Evolutionary conservation across 2,113 vertebrate genomes (phyloP), one percentile per base, ranked within the genome.

Genomic region (Pholis gunnellus): DNA sequence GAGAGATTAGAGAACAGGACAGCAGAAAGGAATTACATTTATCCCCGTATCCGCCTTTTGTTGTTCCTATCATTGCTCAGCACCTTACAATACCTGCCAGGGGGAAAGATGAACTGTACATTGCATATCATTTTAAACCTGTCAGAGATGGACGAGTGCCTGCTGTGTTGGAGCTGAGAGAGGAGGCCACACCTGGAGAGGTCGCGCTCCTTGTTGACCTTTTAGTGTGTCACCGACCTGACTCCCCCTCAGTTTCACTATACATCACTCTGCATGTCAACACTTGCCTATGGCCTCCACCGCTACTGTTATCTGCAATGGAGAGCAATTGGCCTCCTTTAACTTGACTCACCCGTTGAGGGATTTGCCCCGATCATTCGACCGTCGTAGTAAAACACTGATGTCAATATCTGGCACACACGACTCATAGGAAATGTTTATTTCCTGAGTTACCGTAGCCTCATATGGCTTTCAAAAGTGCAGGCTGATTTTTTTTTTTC

Each of bases 131-230:
- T 83, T 91, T 90, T 59, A 75, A 89, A 86, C 29, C 36, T 78
- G 73, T 64, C 65, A 71, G 54, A 77, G 72, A 78, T 83, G n/a
- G n/a, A n/a, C 46, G 27, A 34, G 10, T 68, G 85, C 29, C 61
- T 44, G 83, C 75, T 57, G 64, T 86, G 87, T 82, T 72, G 68
- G 52, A 87, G 78, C 83, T 77, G 65, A 85, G 91, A 27, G 73
- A 61, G 72, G 29, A 78, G 92, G 89, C 90, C 94, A 94, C 90
- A 94, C 92, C 93, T 94, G 91, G 73, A 93, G 90, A 88, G 90
- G 88, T 91, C 88, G 9, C 18, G 34, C 77, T 89, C 86, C 91
- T 81, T 89, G 88, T 93, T 94, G 93, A 93, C 89, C 94, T 91
- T 34, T 77, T 50, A 52, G 79, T 44, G 13, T 89, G 83, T 86